A percentile compares a stretch with the other conserved stretches of the same genome.
phyloP scores from a whole-genome alignment of 1,140 invertebrate genomes.

The Calephelis virginiensis region DNA sequence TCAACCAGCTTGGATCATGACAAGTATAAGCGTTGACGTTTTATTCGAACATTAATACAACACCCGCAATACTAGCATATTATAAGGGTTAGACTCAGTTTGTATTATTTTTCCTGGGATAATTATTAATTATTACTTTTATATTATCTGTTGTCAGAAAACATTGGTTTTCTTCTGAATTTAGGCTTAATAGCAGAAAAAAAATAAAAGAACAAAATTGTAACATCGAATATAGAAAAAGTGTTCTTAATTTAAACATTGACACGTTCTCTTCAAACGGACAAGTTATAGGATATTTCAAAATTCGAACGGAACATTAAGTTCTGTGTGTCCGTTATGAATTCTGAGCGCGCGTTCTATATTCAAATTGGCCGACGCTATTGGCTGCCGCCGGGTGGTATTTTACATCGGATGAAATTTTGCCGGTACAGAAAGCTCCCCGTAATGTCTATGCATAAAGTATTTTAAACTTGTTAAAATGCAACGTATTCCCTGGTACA shows the following conservation, averaged over 20 bases:
- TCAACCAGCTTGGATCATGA: too few relatives aligned
- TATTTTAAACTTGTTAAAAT: slow-evolving; percentile 77
- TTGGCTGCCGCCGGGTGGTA: slow-evolving; percentile 66
- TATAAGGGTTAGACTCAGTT: too few relatives aligned
- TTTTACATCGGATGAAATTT: slow-evolving; percentile 68
- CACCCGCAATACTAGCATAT: too few relatives aligned
- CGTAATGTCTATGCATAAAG: slow-evolving; percentile 76
- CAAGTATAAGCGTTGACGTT: too few relatives aligned
- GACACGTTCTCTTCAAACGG: neutral
- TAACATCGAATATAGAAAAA: slow-evolving; percentile 11
- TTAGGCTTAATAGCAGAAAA: too few relatives aligned
- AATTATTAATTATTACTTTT: too few relatives aligned
- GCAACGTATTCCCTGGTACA: slow-evolving; percentile 58
- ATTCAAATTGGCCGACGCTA: slow-evolving; percentile 74
- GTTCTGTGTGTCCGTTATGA: slow-evolving; percentile 65
- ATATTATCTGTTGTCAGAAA: too few relatives aligned
- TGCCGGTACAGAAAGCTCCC: slow-evolving; percentile 55
- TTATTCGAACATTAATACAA: too few relatives aligned
- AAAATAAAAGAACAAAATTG: neutral
- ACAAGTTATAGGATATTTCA: slow-evolving; percentile 28
- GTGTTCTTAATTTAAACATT: neutral
- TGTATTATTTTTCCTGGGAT: too few relatives aligned
- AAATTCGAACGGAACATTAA: slow-evolving; percentile 55
- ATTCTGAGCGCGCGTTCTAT: slow-evolving; percentile 69
- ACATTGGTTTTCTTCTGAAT: too few relatives aligned